Conservation (phyloP, 2,888 invertebrate genomes). For the Pollenia labialis region DNA sequence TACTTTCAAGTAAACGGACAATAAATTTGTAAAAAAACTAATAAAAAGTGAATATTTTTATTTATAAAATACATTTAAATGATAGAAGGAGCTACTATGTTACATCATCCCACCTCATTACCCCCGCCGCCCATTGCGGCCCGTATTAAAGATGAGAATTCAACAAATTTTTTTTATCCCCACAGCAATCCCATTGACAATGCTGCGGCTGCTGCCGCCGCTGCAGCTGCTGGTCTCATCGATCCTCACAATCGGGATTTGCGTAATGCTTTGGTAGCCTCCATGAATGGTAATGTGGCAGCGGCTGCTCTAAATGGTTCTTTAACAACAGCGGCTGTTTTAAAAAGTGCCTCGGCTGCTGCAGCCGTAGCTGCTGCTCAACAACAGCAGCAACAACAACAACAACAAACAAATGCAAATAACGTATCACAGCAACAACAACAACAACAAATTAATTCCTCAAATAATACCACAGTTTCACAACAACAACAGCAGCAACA, state of each 20-base stretch:
- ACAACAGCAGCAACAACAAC: constrained; percentile 76
- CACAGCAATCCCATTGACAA: constrained; percentile 86
- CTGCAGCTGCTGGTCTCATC: constrained; percentile 82
- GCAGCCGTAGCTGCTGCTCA: constrained; percentile 75
- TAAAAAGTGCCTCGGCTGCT: constrained; percentile 78
- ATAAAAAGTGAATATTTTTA: background rate
- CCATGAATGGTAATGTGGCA: constrained; percentile 85
- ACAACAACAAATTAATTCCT: constrained; percentile 72
- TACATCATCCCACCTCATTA: constrained; percentile 76
- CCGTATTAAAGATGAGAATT: constrained; percentile 75
- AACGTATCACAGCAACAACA: constrained; percentile 77
- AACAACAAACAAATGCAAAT: constrained; percentile 72
- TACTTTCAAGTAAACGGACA: constrained; percentile 52
- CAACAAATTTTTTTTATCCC: constrained; percentile 80
- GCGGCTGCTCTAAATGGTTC: constrained; percentile 81
- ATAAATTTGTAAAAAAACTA: background rate
- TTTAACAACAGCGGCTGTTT: constrained; percentile 82
- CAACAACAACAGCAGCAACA: constrained; percentile 68
- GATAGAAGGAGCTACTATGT: constrained; percentile 81
- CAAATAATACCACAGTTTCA: constrained; percentile 67
- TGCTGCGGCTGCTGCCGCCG: constrained; percentile 81
- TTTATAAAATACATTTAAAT: constrained; percentile 72
- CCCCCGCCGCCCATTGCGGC: constrained; percentile 73
- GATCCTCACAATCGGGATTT: constrained; percentile 83
- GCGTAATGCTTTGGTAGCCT: constrained; percentile 84